A percentile compares a stretch with the other conserved stretches of the same genome.
These are phyloP conservation scores for Volucella bombylans DNA, from an alignment of 2,888 invertebrate genomes.

Conservation along the genomic window DNA sequence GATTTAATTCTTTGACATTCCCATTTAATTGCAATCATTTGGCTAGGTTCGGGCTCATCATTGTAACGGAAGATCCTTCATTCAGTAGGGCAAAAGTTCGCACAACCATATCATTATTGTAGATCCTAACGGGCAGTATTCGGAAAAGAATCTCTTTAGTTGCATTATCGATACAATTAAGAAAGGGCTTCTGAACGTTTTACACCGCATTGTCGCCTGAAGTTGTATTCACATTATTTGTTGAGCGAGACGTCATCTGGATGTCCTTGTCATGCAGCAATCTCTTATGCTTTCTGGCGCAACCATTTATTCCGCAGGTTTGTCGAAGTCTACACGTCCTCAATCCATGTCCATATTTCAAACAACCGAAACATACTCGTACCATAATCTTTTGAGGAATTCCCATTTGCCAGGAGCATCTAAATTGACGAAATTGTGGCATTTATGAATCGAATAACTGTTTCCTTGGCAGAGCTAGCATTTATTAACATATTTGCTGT, in stretches of 20 bases:
- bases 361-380: background rate
- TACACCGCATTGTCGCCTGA: too few species aligned
- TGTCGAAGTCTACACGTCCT: background rate
- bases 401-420: slow-evolving; percentile 10
- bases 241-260: too few species aligned
- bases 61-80: too few species aligned
- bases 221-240: background rate
- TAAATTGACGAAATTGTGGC: background rate
- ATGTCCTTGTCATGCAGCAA: background rate
- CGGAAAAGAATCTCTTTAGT: too few species aligned
- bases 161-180: background rate
- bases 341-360: too few species aligned
- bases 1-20: too few species aligned
- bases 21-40: too few species aligned
- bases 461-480: background rate
- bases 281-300: background rate
- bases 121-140: too few species aligned
- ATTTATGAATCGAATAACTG: background rate
- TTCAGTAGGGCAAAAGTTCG: too few species aligned
- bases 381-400: background rate
- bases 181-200: background rate
- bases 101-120: too few species aligned
- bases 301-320: background rate
- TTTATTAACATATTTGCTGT: slow-evolving; percentile 5
- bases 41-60: too few species aligned